These are phyloP conservation scores for Kryphioiulus occultus DNA, from an alignment of 2,888 invertebrate genomes.

Conservation along the genomic window DNA sequence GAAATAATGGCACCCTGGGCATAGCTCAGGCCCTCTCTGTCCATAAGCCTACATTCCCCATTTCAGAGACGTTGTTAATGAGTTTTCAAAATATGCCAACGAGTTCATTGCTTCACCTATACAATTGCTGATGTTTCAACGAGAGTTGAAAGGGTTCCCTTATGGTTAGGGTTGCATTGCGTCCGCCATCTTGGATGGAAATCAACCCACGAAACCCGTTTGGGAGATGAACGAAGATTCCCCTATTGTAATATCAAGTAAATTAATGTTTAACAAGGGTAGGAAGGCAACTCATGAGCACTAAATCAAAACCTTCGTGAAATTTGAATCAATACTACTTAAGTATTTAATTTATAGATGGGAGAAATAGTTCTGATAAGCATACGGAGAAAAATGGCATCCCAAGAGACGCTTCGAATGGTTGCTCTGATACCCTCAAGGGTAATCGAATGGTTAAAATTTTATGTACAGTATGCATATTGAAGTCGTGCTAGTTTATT, in stretches of 20 bases:
- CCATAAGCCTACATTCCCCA: constrained; percentile 38
- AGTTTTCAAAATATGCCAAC: constrained; percentile 40
- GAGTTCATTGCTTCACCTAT: constrained; percentile 40
- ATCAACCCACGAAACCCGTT: constrained; percentile 15
- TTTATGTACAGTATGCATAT: neutral
- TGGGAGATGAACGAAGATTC: constrained; percentile 27
- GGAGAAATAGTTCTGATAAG: constrained; percentile 24
- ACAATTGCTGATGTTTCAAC: neutral
- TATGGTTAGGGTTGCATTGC: neutral
- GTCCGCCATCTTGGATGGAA: neutral
- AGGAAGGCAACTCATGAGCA: constrained; percentile 6
- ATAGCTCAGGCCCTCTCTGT: neutral
- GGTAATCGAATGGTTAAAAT: neutral
- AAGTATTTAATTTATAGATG: constrained; percentile 32
- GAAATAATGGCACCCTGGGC: constrained; percentile 24
- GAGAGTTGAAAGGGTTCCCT: neutral
- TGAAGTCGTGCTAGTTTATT: neutral
- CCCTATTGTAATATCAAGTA: constrained; percentile 39
- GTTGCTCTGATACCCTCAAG: neutral
- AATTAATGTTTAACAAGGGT: constrained; percentile 27
- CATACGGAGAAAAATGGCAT: neutral
- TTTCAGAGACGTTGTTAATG: constrained; percentile 39
- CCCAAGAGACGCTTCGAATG: neutral
- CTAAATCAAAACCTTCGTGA: constrained; percentile 20
- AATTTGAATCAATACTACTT: constrained; percentile 39